These are phyloP conservation scores for Rhodeus uyekii DNA, from an alignment of 2,797 vertebrate genomes.

Conservation along the genomic window DNA sequence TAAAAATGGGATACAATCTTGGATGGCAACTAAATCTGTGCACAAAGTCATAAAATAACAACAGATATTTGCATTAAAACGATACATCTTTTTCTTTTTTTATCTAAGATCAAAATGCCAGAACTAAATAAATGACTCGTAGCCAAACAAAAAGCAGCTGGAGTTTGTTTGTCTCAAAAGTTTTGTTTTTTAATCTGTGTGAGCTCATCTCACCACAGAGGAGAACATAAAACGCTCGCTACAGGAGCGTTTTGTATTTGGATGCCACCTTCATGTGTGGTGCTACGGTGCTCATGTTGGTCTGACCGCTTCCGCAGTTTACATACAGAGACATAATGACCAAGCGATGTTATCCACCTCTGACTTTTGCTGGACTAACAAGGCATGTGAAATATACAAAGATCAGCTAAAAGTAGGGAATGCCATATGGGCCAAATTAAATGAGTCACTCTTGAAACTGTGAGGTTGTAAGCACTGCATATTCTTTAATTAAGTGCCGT, in stretches of 20 bases:
- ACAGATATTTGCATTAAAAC: background rate
- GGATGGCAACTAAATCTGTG: conserved; percentile 3
- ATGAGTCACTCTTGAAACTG: conserved; percentile 7
- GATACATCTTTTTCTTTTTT: background rate
- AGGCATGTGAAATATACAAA: conserved; percentile 3
- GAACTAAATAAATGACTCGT: background rate
- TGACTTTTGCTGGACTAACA: conserved; percentile 1
- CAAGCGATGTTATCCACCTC: conserved; percentile 39
- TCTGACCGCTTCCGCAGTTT: conserved; percentile 35
- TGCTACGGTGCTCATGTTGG: conserved; percentile 1
- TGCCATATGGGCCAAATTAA: conserved; percentile 8
- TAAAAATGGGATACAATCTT: background rate
- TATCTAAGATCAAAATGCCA: conserved; percentile 5
- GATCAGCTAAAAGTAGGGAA: background rate
- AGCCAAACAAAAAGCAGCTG: conserved; percentile 16
- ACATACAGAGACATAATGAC: conserved; percentile 60
- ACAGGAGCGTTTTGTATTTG: background rate
- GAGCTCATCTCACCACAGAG: background rate
- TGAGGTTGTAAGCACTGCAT: background rate
- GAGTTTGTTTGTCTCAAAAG: background rate
- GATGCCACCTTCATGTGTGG: conserved; percentile 13
- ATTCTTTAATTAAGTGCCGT: background rate
- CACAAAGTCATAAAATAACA: conserved; percentile 2
- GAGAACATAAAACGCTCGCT: background rate
- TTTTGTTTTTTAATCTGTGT: background rate